Evolutionary conservation across 37 sponge, comb jelly and placozoan species (phyloP).

Genomic region (Crambe crambe): DNA sequence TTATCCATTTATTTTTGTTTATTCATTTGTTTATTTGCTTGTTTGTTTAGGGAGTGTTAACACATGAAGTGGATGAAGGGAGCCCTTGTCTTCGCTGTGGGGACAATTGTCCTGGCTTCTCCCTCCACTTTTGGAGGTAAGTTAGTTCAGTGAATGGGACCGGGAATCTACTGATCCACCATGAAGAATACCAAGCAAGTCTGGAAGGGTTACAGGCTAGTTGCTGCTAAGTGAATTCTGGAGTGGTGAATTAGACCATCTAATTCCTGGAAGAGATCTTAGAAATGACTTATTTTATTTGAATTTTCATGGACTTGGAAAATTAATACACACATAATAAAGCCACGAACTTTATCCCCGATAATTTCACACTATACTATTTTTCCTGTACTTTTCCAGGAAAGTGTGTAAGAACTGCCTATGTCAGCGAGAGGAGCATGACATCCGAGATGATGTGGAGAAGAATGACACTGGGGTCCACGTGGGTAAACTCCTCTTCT

Average conservation of each 20-base stretch:
- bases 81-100: conserved; percentile 82
- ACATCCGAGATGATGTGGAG: conserved; percentile 47
- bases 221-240: too few species aligned
- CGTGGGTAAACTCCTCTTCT: conserved; percentile 55
- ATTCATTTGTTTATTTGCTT: too few species aligned
- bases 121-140: conserved; percentile 97
- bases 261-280: too few species aligned
- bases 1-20: background rate
- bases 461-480: background rate
- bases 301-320: too few species aligned
- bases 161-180: too few species aligned
- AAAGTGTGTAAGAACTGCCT: conserved; percentile 86
- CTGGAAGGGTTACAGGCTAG: too few species aligned
- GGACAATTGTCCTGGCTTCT: conserved; percentile 84
- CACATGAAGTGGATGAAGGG: conserved; percentile 95
- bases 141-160: background rate
- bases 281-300: too few species aligned
- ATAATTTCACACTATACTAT: too few species aligned
- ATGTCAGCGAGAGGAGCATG: conserved; percentile 83
- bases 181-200: too few species aligned
- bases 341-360: too few species aligned
- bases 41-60: conserved; percentile 80
- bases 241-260: too few species aligned
- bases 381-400: conserved; percentile 29
- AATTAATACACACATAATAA: too few species aligned